Evolutionary conservation across 64 coral and sea anemone species (phyloP).

Genomic region (Montipora capricornis): DNA sequence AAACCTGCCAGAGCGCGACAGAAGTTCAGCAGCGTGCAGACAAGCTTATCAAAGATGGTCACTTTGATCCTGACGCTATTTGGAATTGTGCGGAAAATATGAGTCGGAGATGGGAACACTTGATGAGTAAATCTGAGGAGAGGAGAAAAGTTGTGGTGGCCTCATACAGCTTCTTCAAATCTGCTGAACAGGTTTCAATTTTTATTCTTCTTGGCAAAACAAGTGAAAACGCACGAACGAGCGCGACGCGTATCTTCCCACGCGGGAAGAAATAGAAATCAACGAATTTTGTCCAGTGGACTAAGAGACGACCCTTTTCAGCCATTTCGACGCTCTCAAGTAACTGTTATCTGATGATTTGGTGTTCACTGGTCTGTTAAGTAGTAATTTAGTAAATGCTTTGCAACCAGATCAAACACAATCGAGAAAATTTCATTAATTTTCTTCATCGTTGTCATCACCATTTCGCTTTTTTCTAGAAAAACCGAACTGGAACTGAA

Average conservation of each 20-base stretch:
- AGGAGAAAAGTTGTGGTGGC: slow-evolving; percentile 78
- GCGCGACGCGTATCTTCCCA: neutral
- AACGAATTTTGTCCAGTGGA: too few relatives aligned
- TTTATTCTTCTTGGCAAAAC: neutral
- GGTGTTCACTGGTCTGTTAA: too few relatives aligned
- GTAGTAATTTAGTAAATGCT: too few relatives aligned
- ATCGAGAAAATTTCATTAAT: too few relatives aligned
- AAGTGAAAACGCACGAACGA: neutral
- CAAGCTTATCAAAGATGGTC: slow-evolving; percentile 92
- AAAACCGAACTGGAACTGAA: too few relatives aligned
- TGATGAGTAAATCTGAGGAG: slow-evolving; percentile 92
- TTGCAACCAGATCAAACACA: too few relatives aligned
- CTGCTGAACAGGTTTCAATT: slow-evolving; percentile 84
- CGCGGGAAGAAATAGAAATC: too few relatives aligned
- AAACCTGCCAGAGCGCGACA: slow-evolving; percentile 97
- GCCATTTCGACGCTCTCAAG: too few relatives aligned
- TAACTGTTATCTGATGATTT: too few relatives aligned
- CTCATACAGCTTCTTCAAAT: slow-evolving; percentile 94
- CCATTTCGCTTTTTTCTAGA: too few relatives aligned
- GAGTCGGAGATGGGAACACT: slow-evolving; percentile 88
- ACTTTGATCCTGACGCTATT: slow-evolving; percentile 89
- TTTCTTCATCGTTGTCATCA: too few relatives aligned
- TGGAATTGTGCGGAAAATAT: slow-evolving; percentile 87
- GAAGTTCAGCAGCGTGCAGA: slow-evolving; percentile 88
- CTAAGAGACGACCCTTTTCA: too few relatives aligned